Evolutionary conservation across 2,113 vertebrate species (phyloP), one percentile per base, ranked within the genome.

Genomic region (Perca schrenkii): DNA sequence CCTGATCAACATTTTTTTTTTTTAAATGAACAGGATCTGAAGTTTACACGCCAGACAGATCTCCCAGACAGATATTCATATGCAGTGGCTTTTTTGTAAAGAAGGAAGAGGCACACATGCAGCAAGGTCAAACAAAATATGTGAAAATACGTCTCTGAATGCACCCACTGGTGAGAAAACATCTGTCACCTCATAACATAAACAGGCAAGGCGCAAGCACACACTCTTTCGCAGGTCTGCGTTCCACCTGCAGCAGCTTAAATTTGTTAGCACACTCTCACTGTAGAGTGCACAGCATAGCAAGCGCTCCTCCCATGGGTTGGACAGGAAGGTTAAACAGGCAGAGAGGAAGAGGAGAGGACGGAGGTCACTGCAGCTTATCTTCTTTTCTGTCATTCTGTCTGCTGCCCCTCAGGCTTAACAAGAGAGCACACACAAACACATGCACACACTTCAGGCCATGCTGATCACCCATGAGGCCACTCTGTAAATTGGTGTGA

Each of bases 341-440:
- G 62, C 79, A n/a, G 77, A 77, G 85, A 83, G 77, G 82, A 83
- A 76, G 73, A 79, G 86, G 54, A 71, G 77, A 73, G 12, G 47
- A 77, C 66, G 43, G 80, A 89, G 90, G 90, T 84, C 87, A 91
- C 74, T 31, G 56, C 80, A 71, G 92, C 90, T 91, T 91, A 91
- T 89, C 87, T 83, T 79, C 79, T 68, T 50, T 36, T 53, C 87
- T 88, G 83, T 84, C 85, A 77, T 71, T 85, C 85, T 75, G 85
- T 86, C 74, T 84, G 67, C 64, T 49, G 36, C 76, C 80, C 86
- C 86, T 80, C 69, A 36, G 84, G 86, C 84, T 85, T 80, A 69
- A 74, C 73, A 47, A 64, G 46, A 63, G 31, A 67, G 61, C 54
- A 31, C 69, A 47, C 57, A 54, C 31, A 28, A 2, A 65, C n/a